Conservation (phyloP, 2,113 vertebrate genomes). For the Sarotherodon lohbergeri region DNA sequence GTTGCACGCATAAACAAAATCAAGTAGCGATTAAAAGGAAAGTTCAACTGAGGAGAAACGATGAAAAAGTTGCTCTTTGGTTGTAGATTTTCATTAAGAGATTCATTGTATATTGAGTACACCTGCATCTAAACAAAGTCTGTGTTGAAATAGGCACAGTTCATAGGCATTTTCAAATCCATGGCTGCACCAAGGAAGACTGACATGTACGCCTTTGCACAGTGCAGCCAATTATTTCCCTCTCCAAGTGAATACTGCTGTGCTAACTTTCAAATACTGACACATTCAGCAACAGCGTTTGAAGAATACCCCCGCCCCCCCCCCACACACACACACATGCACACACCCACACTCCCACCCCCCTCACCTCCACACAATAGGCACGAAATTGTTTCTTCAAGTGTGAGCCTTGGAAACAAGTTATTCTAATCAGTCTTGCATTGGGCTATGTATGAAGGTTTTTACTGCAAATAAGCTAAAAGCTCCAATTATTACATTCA, state of each 20-base stretch:
- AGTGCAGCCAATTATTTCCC: constrained; percentile 68
- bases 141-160: background rate
- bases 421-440: constrained; percentile 12
- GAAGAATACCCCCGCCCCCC: constrained; percentile 12
- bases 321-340: accelerated
- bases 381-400: background rate
- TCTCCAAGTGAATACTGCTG: constrained; percentile 27
- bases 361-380: constrained; percentile 20
- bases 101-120: background rate
- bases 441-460: background rate
- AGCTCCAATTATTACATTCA: constrained; percentile 17
- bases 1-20: constrained; percentile 12
- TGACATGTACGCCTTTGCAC: constrained; percentile 49
- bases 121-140: background rate
- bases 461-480: constrained; percentile 9
- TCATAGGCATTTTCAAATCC: constrained; percentile 22
- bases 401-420: background rate
- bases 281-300: constrained; percentile 47
- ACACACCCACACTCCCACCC: background rate
- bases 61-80: background rate
- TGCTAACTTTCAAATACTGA: constrained; percentile 56
- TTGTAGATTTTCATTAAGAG: background rate
- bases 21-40: background rate
- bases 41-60: background rate
- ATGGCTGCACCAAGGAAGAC: constrained; percentile 20